Evolutionary conservation across 2,797 vertebrate genomes (phyloP).

Genomic region (Cuniculus paca): DNA sequence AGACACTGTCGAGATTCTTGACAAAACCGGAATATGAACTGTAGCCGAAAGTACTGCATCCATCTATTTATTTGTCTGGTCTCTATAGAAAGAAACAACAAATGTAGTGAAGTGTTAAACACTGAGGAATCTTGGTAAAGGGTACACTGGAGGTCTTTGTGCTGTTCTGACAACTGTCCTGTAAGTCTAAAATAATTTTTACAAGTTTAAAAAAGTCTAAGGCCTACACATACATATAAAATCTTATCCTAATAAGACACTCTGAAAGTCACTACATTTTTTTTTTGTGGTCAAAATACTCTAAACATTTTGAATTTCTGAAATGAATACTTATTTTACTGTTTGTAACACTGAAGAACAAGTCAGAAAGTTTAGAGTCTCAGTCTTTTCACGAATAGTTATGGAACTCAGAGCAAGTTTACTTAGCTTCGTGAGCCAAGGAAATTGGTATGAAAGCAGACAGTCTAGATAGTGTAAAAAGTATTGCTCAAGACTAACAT

Average conservation of each 20-base stretch:
- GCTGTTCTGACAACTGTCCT: not conserved
- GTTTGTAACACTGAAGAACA: not conserved
- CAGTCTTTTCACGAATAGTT: not conserved
- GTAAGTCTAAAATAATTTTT: slow-evolving; percentile 41
- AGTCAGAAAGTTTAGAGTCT: not conserved
- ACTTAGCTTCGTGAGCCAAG: not conserved
- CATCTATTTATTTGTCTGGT: not conserved
- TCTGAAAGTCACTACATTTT: not conserved
- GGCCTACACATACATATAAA: not conserved
- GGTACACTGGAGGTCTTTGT: not conserved
- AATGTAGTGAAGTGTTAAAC: not conserved
- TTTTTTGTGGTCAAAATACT: not conserved
- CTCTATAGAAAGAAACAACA: not conserved
- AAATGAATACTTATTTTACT: slow-evolving; percentile 25
- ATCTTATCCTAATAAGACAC: not conserved
- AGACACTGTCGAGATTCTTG: not conserved
- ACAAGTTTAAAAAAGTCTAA: not conserved
- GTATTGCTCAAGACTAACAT: not conserved
- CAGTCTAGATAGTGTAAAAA: not conserved
- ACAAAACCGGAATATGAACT: not conserved
- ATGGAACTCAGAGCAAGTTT: not conserved
- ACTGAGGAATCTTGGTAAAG: not conserved
- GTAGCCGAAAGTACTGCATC: not conserved
- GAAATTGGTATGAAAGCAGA: not conserved
- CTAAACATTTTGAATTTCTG: slow-evolving; percentile 45